A percentile compares a stretch with the other conserved stretches of the same genome.
Evolutionary conservation across 2,888 invertebrate genomes (phyloP).

Genomic region (Zygogramma bicolorata): DNA sequence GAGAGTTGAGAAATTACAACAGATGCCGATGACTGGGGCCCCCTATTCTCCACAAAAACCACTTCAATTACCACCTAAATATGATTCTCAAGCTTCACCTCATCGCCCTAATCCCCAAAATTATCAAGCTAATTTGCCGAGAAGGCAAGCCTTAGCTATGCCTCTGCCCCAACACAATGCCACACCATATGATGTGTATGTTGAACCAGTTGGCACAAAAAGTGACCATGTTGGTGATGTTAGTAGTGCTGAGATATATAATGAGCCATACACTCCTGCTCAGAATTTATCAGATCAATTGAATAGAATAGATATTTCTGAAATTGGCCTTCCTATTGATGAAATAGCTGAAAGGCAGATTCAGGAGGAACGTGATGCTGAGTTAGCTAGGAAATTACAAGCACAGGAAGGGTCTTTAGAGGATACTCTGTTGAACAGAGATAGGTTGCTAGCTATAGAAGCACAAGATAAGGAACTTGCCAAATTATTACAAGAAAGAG

Average conservation of each 20-base stretch:
- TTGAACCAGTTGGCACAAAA: conserved; percentile 44
- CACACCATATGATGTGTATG: conserved; percentile 50
- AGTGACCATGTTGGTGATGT: conserved; percentile 34
- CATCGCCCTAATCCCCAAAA: conserved; percentile 55
- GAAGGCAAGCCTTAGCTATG: conserved; percentile 62
- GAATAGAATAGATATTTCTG: conserved; percentile 61
- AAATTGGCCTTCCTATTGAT: conserved; percentile 68
- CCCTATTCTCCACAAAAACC: conserved; percentile 52
- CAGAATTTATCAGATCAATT: conserved; percentile 54
- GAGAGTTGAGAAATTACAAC: conserved; percentile 46
- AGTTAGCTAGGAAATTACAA: conserved; percentile 81
- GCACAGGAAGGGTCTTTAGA: conserved; percentile 78
- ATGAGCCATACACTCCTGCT: conserved; percentile 58
- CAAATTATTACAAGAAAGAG: conserved; percentile 80
- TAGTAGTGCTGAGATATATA: conserved; percentile 58
- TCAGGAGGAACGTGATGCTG: conserved; percentile 82
- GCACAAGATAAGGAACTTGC: conserved; percentile 85
- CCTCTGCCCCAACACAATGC: conserved; percentile 57
- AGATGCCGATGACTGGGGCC: conserved; percentile 22
- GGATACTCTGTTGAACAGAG: conserved; percentile 67
- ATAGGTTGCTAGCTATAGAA: conserved; percentile 79
- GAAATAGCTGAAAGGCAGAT: conserved; percentile 70
- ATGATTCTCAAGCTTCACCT: conserved; percentile 53
- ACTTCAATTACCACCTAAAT: conserved; percentile 46
- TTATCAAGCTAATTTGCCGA: conserved; percentile 57